A percentile compares a stretch with the other conserved stretches of the same genome.
Conservation (phyloP, 2,797 vertebrate genomes). For the Perodicticus potto region DNA sequence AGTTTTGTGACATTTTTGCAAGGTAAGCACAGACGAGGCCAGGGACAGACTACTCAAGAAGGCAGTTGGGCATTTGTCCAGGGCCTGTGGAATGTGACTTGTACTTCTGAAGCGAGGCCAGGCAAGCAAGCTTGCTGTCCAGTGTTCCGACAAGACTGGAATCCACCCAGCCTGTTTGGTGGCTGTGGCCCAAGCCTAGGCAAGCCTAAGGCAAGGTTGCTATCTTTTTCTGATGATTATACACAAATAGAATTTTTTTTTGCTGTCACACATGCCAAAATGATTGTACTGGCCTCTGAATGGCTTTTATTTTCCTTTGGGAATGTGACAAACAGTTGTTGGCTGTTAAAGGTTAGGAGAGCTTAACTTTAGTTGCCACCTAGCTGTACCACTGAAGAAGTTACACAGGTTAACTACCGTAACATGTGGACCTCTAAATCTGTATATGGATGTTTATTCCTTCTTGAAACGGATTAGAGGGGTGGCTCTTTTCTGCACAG, state of each 20-base stretch:
- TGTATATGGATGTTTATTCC: background rate
- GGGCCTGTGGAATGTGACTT: background rate
- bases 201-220: slow-evolving; percentile 21
- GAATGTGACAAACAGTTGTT: slow-evolving; percentile 64
- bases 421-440: background rate
- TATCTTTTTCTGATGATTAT: slow-evolving; percentile 5
- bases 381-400: background rate
- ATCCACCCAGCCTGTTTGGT: background rate
- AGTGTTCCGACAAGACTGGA: background rate
- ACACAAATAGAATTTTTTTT: slow-evolving; percentile 61
- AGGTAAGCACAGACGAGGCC: slow-evolving; percentile 3
- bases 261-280: slow-evolving; percentile 54
- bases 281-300: slow-evolving; percentile 54
- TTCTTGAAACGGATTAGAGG: background rate
- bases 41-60: background rate
- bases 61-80: background rate
- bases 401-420: background rate
- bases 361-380: background rate
- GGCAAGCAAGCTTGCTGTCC: background rate
- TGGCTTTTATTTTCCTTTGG: slow-evolving; percentile 64
- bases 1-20: slow-evolving; percentile 52
- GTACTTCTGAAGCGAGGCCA: background rate
- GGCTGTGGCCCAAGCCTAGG: background rate
- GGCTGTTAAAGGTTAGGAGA: slow-evolving; percentile 54
- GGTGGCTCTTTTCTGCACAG: background rate